phyloP scores from a whole-genome alignment of 2,888 invertebrate species.

The Leptogaster cylindrica region DNA sequence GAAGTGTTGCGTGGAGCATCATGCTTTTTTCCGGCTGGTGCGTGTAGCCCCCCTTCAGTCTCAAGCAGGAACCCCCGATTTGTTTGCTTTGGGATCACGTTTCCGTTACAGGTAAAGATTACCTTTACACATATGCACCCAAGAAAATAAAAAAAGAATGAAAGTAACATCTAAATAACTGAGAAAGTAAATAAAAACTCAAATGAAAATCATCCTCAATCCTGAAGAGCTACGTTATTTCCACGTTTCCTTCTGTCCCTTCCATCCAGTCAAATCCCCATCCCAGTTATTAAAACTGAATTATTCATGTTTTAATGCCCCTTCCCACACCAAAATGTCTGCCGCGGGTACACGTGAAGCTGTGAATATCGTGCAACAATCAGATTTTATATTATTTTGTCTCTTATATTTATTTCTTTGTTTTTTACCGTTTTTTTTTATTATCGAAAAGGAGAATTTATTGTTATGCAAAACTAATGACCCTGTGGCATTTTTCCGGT shows the following conservation, averaged over 20 bases:
- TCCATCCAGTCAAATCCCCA: constrained; percentile 4
- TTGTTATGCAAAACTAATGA: constrained; percentile 48
- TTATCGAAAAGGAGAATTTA: constrained; percentile 35
- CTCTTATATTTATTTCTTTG: neutral
- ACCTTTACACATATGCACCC: constrained; percentile 27
- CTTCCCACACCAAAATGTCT: constrained; percentile 18
- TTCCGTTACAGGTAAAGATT: constrained; percentile 75
- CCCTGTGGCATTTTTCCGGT: constrained; percentile 41
- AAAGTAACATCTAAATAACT: too few species aligned
- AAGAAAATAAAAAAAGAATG: too few species aligned
- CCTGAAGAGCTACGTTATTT: neutral
- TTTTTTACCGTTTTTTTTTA: neutral
- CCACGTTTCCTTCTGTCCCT: neutral
- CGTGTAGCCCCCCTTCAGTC: constrained; percentile 74
- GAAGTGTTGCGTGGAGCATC: constrained; percentile 96
- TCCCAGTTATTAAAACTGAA: constrained; percentile 44
- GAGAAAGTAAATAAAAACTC: too few species aligned
- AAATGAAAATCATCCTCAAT: constrained; percentile 7
- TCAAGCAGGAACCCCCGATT: constrained; percentile 70
- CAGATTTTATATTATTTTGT: too few species aligned
- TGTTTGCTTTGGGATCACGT: constrained; percentile 79
- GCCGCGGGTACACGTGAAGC: constrained; percentile 21
- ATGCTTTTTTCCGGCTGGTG: constrained; percentile 89
- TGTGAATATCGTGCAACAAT: constrained; percentile 1
- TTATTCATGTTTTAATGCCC: constrained; percentile 42